Conservation (phyloP, 2,797 vertebrate species). For the Danio albolineatus region DNA sequence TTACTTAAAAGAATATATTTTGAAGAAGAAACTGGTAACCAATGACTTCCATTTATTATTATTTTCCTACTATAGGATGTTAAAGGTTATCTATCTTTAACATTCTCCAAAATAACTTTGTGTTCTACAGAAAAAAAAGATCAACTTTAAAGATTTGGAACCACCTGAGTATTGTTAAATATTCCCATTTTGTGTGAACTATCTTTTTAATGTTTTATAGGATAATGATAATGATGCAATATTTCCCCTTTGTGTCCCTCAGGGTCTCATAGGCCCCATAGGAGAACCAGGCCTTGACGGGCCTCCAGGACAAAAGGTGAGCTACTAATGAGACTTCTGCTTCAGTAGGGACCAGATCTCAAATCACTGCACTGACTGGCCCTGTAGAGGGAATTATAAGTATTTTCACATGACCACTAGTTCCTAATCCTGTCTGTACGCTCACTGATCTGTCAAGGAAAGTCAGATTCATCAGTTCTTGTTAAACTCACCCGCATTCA, state of each 20-base stretch:
- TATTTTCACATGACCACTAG: constrained; percentile 79
- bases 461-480: constrained; percentile 66
- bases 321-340: constrained; percentile 71
- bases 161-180: too few relatives aligned
- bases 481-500: constrained; percentile 72
- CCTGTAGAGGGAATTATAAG: constrained; percentile 65
- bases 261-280: constrained; percentile 93
- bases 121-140: too few relatives aligned
- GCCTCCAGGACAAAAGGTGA: constrained; percentile 92
- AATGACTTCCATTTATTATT: too few relatives aligned
- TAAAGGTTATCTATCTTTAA: too few relatives aligned
- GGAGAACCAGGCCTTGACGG: constrained; percentile 88
- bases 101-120: too few relatives aligned
- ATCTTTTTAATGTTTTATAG: constrained; percentile 30
- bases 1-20: too few relatives aligned
- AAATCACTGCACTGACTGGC: constrained; percentile 65
- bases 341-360: constrained; percentile 62
- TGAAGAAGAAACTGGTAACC: too few relatives aligned
- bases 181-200: too few relatives aligned
- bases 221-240: constrained; percentile 41
- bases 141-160: too few relatives aligned
- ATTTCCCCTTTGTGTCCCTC: constrained; percentile 54
- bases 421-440: constrained; percentile 77
- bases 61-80: too few relatives aligned
- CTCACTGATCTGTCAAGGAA: constrained; percentile 75